These are phyloP conservation scores for Itoplectis maculator DNA, from an alignment of 2,888 invertebrate species.

Conservation along the genomic window DNA sequence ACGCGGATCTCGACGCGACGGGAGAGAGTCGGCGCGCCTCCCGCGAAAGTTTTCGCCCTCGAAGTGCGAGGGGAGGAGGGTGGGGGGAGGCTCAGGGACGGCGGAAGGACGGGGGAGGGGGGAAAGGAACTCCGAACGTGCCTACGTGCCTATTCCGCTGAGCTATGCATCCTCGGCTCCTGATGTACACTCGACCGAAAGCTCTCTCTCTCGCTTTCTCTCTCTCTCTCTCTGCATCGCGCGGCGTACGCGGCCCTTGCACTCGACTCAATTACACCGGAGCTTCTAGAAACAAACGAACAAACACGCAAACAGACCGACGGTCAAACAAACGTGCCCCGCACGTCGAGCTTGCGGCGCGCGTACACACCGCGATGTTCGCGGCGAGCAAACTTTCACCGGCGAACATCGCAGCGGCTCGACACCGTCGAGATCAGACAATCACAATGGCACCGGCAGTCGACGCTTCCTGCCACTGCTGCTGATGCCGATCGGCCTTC, in stretches of 20 bases:
- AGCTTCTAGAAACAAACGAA: slow-evolving; percentile 70
- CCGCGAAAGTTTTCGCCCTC: slow-evolving; percentile 41
- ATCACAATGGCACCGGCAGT: not conserved
- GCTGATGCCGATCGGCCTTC: too few relatives aligned
- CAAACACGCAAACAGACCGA: slow-evolving; percentile 71
- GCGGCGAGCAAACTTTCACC: slow-evolving; percentile 61
- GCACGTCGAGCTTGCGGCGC: slow-evolving; percentile 61
- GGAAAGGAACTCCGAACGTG: slow-evolving; percentile 23
- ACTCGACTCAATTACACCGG: slow-evolving; percentile 76
- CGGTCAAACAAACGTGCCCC: slow-evolving; percentile 68
- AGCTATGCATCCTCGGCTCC: slow-evolving; percentile 34
- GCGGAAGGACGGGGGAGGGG: not conserved
- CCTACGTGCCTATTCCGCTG: slow-evolving; percentile 42
- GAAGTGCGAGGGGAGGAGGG: not conserved
- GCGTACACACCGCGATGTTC: slow-evolving; percentile 52
- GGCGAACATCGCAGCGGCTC: slow-evolving; percentile 29
- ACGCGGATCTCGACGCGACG: not conserved
- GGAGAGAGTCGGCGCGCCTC: not conserved
- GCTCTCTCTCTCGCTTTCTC: too few relatives aligned
- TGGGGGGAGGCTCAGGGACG: not conserved
- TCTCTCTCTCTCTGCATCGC: slow-evolving; percentile 42
- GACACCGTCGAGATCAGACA: slow-evolving; percentile 41
- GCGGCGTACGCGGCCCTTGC: slow-evolving; percentile 48
- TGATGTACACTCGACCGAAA: slow-evolving; percentile 41
- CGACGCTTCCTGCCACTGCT: too few relatives aligned